Evolutionary conservation across 2,888 invertebrate species (phyloP).

Genomic region (Halictus quadricinctus): DNA sequence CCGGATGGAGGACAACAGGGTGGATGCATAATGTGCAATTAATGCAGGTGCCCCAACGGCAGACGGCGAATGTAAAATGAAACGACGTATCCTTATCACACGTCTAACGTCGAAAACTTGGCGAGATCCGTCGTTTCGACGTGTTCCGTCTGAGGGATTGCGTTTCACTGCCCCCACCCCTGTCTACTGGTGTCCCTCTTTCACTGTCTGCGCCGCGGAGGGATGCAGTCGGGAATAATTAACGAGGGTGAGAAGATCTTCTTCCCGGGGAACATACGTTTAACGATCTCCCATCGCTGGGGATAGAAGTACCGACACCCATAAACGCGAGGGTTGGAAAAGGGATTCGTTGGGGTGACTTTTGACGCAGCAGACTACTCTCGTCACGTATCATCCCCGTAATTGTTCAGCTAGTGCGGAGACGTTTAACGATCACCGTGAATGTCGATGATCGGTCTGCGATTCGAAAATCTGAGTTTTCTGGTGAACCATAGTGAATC

Average conservation of each 20-base stretch:
- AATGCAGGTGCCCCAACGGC: background rate
- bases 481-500: background rate
- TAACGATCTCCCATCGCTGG: constrained; percentile 69
- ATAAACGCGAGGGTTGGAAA: constrained; percentile 40
- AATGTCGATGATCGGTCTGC: constrained; percentile 63
- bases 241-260: constrained; percentile 74
- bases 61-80: background rate
- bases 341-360: constrained; percentile 44
- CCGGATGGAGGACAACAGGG: background rate
- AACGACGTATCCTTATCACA: constrained; percentile 42
- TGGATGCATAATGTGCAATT: constrained; percentile 20
- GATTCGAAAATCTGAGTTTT: background rate
- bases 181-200: background rate
- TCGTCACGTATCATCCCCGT: constrained; percentile 77
- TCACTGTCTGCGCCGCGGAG: constrained; percentile 18
- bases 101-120: constrained; percentile 40
- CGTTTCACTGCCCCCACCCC: constrained; percentile 12
- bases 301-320: constrained; percentile 58
- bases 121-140: constrained; percentile 26
- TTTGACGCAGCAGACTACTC: constrained; percentile 40
- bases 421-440: constrained; percentile 72
- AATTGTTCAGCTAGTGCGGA: constrained; percentile 72
- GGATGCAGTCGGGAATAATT: constrained; percentile 74
- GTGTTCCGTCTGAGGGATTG: constrained; percentile 40
- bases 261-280: constrained; percentile 73